Base-by-base conservation (phyloP, 2,113 vertebrate genomes). In the Miniopterus natalensis region DNA sequence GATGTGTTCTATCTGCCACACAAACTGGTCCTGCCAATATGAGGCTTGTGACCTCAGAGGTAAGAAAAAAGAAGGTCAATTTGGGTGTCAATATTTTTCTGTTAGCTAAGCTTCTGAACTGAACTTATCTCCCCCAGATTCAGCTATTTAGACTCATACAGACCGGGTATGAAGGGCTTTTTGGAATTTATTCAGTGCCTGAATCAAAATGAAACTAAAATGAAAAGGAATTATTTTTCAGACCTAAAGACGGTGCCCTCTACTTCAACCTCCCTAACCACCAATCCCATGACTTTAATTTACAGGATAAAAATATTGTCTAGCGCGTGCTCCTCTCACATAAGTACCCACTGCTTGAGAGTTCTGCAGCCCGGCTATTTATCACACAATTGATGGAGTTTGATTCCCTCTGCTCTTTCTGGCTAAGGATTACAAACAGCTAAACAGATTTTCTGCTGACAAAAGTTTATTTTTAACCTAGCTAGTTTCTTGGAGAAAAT, bases 371-470 rank as follows among this genome's bases (percentile, higher is more conserved):
- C 6, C 8, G 12, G 84, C 21, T 94, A 85, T 96, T 97, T 94
- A 95, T 95, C 92, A 96, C 42, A 80, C 90, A 92, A 88, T 55
- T 95, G 96, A 96, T 83, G 61, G 55, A 84, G 81, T 97, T 92
- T 94, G 97, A 97, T 85, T 96, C 61, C 61, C 31, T 51, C 61
- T 23, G 29, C 55, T 89, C 77, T 81, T 88, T 78, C 17, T 74
- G 75, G 63, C 20, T 90, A 95, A 97, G 42, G 85, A 94, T 96
- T 92, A 90, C 70, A 90, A 81, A 94, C 61, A 87, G 81, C 84
- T 96, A 95, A 95, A 95, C 29, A 57, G 3, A 85, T 96, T 97
- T 97, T 97, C 90, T 96, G 92, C 94, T 97, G 94, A 96, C 84
- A 79, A 70, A 97, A 90, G 74, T 96, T 94, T 97, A 95, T 91